Evolutionary conservation across 2,113 vertebrate genomes (phyloP), one percentile per base, ranked within the genome.

Genomic region (Chaetodon trifascialis): DNA sequence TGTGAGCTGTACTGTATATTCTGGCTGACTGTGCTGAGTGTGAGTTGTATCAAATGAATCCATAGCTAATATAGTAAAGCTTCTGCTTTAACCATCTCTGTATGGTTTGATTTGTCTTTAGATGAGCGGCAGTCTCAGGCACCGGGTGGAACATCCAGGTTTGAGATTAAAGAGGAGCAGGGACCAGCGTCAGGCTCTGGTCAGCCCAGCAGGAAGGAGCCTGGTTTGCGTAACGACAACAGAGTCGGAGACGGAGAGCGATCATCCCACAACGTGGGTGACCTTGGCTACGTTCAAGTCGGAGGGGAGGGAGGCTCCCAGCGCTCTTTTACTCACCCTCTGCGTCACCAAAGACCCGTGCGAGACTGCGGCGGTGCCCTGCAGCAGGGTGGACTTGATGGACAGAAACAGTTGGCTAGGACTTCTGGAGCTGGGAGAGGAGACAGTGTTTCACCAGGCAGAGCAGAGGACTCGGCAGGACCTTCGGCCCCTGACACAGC

Each of bases 141-240:
- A 79, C 72, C 88, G 25, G 85, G 83, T 12, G 91, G 84, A 80
- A n/a, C 56, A 0, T 30, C 88, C 21, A 85, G 91, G 76, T 93
- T 95, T 84, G 91, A 93, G 30, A 91, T 96, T 5, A 96, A 96
- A 76, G 93, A 95, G 85, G 95, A 96, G 86, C 95, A 95, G 85
- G 90, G 84, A 54, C 84, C 79, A 21, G 11, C 19, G 4, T 70
- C 94, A 6, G 91, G 76, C n/a, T 80, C 90, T 1, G 72, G 67
- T 62, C 94, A 84, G 87, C 44, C 85, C 52, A 62, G 47, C 82
- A 91, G 91, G 66, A 88, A 91, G 74, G 93, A 89, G 7, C 12
- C 86, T 1, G 85, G 82, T 7, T 5, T 84, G 42, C 89, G 77
- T 14, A 62, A 25, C 11, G 83, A 86, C 52, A 85, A 23, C 77